phyloP scores from a whole-genome alignment of 2,888 invertebrate genomes.

The Pyrrhia umbra region DNA sequence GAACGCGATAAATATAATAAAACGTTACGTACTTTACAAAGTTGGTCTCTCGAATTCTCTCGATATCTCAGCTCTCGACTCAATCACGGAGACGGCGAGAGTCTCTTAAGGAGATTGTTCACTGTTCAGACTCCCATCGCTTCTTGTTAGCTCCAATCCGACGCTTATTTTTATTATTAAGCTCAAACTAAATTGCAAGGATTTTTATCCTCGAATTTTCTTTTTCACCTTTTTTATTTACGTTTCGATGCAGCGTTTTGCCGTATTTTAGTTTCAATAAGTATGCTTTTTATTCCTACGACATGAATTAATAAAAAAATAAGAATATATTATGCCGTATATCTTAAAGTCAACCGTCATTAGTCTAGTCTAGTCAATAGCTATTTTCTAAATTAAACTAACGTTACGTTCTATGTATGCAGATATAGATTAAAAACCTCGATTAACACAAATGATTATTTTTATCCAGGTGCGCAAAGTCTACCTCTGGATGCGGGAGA shows the following conservation, averaged over 20 bases:
- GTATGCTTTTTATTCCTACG: background rate
- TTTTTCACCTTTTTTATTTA: conserved; percentile 1
- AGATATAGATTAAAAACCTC: no score
- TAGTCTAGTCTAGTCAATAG: no score
- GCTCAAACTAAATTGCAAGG: conserved; percentile 57
- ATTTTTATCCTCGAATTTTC: conserved; percentile 44
- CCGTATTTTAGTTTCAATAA: background rate
- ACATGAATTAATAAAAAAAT: no score
- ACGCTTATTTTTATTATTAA: conserved; percentile 68
- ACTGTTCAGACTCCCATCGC: conserved; percentile 67
- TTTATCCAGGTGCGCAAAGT: no score
- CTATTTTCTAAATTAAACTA: no score
- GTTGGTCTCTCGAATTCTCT: conserved; percentile 59
- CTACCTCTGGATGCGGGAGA: no score
- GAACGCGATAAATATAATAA: conserved; percentile 17
- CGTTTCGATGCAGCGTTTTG: background rate
- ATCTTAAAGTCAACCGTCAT: no score
- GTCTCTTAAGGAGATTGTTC: conserved; percentile 67
- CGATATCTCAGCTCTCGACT: conserved; percentile 66
- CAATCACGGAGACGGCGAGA: conserved; percentile 62
- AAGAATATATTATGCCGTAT: no score
- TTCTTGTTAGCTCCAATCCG: conserved; percentile 67
- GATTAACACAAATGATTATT: no score
- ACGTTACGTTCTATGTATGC: no score
- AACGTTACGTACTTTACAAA: conserved; percentile 39